These are phyloP conservation scores for Eidolon dupreanum DNA, from an alignment of 2,797 vertebrate genomes.

Conservation along the genomic window DNA sequence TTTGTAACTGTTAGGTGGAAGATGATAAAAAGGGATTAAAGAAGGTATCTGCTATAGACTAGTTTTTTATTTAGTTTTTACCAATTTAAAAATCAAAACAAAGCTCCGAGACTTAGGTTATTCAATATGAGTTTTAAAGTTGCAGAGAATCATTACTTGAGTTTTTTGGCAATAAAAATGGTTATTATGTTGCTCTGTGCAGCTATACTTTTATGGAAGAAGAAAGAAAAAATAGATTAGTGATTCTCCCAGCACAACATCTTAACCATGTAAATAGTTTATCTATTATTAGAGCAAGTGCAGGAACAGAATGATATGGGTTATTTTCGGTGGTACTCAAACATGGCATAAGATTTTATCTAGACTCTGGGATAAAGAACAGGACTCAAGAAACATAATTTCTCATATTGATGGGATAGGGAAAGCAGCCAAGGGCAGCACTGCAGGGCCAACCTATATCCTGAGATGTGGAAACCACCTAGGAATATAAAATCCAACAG, in stretches of 20 bases:
- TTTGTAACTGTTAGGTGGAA: constrained; percentile 35
- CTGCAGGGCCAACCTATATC: background rate
- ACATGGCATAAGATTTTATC: constrained; percentile 46
- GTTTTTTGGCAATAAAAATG: constrained; percentile 53
- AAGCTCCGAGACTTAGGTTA: constrained; percentile 45
- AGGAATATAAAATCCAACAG: background rate
- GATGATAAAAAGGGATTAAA: constrained; percentile 33
- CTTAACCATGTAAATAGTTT: constrained; percentile 45
- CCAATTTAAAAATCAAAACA: constrained; percentile 19
- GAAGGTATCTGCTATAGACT: background rate
- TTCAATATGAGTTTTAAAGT: constrained; percentile 60
- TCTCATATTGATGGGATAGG: background rate
- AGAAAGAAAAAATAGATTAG: constrained; percentile 39
- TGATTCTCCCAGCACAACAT: constrained; percentile 30
- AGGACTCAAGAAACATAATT: constrained; percentile 18
- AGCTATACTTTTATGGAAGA: constrained; percentile 47
- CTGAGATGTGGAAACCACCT: background rate
- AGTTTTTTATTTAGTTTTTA: constrained; percentile 49
- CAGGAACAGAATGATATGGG: constrained; percentile 38
- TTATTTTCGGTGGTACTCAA: constrained; percentile 57
- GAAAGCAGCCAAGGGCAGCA: background rate
- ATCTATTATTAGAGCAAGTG: constrained; percentile 53
- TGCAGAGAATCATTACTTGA: constrained; percentile 57
- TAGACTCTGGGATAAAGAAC: constrained; percentile 1
- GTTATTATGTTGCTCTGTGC: constrained; percentile 29